Evolutionary conservation across 2,797 vertebrate species (phyloP).

Genomic region (Bufotes viridis): DNA sequence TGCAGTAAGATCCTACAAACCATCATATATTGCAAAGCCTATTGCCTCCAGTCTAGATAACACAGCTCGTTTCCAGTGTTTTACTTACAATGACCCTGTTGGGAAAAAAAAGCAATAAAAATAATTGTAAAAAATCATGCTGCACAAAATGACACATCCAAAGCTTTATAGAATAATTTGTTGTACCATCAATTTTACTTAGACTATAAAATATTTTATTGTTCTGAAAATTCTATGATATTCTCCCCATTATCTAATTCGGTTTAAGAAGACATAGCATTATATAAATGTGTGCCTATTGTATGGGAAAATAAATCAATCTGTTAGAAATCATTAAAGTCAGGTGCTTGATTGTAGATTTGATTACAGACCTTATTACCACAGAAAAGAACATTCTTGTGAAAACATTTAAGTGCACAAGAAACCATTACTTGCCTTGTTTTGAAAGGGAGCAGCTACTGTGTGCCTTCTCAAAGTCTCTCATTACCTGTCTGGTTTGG

Average conservation of each 20-base stretch:
- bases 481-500: constrained; percentile 47
- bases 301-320: constrained; percentile 23
- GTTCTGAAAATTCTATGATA: constrained; percentile 1
- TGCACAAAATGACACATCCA: background rate
- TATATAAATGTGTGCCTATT: background rate
- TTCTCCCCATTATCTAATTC: constrained; percentile 16
- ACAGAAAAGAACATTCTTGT: constrained; percentile 29
- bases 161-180: constrained; percentile 24
- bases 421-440: constrained; percentile 23
- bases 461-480: constrained; percentile 15
- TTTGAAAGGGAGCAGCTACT: background rate
- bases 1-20: constrained; percentile 21
- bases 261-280: constrained; percentile 10
- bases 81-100: constrained; percentile 3
- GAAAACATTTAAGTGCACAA: constrained; percentile 40
- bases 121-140: constrained; percentile 39
- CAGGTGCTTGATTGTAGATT: constrained; percentile 18
- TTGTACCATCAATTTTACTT: constrained; percentile 38
- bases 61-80: constrained; percentile 24
- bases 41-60: constrained; percentile 3
- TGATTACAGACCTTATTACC: constrained; percentile 11
- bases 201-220: constrained; percentile 31
- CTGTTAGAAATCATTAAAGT: constrained; percentile 12
- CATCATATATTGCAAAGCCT: background rate
- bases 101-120: constrained; percentile 39